Conservation (phyloP, 2,888 invertebrate genomes). For the Drosophila atroscutellata region DNA sequence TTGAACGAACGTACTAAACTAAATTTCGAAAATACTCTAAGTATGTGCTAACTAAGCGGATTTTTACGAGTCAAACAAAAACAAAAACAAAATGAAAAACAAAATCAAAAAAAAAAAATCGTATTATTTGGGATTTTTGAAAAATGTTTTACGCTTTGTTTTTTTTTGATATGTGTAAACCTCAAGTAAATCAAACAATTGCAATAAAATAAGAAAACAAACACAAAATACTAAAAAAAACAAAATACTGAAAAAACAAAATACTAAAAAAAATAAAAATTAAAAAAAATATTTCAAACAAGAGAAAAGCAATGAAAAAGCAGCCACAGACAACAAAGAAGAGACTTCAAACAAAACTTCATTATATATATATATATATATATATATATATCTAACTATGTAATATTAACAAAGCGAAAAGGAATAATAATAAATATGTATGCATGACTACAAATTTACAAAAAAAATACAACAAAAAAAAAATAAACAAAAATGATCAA, state of each 20-base stretch:
- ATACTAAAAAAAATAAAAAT: conserved; percentile 25
- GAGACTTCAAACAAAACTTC: conserved; percentile 58
- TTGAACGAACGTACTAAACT: conserved; percentile 31
- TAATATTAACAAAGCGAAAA: conserved; percentile 27
- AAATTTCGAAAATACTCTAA: conserved; percentile 53
- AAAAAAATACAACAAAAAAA: conserved; percentile 47
- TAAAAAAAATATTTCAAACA: conserved; percentile 28
- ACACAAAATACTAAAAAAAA: conserved; percentile 18
- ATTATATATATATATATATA: conserved; percentile 50
- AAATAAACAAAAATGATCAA: conserved; percentile 16
- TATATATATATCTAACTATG: conserved; percentile 46
- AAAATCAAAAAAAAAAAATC: conserved; percentile 1
- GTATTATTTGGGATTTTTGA: conserved; percentile 8
- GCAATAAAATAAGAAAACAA: conserved; percentile 16
- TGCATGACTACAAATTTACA: conserved; percentile 66
- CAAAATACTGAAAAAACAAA: too few species aligned
- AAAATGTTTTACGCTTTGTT: conserved; percentile 19
- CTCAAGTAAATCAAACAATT: conserved; percentile 57
- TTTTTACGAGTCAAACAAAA: conserved; percentile 39
- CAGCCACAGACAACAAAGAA: conserved; percentile 64
- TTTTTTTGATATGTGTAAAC: conserved; percentile 18
- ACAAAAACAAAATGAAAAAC: conserved; percentile 9
- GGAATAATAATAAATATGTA: conserved; percentile 38
- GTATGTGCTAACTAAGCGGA: conserved; percentile 45
- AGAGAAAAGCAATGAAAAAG: conserved; percentile 26